phyloP scores from a whole-genome alignment of 2,113 vertebrate genomes.

The Cranoglanis bouderius region DNA sequence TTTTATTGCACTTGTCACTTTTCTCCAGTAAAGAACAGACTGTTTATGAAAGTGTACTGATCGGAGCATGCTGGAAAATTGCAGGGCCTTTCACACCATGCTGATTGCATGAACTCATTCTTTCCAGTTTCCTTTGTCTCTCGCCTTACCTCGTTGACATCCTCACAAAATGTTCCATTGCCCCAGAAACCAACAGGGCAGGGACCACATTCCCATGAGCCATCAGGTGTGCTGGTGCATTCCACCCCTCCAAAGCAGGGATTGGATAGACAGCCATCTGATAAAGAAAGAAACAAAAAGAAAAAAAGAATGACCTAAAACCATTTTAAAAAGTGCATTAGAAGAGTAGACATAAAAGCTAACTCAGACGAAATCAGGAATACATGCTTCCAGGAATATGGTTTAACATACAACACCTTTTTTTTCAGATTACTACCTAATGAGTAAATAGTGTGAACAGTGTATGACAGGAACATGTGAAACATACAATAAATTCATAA shows the following conservation, averaged over 20 bases:
- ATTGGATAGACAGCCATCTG: conserved; percentile 88
- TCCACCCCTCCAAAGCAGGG: conserved; percentile 90
- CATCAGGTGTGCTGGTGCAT: conserved; percentile 82
- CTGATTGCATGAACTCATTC: conserved; percentile 10
- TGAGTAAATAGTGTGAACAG: not conserved
- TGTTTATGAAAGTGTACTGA: not conserved
- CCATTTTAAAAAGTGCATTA: not conserved
- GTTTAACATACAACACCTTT: not conserved
- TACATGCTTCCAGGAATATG: not conserved
- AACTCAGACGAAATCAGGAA: not conserved
- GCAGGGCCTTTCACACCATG: not conserved
- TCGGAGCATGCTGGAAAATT: not conserved
- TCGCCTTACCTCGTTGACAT: conserved; percentile 87
- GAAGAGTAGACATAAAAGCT: not conserved
- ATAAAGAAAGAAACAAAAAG: not conserved
- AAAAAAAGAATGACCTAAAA: not conserved
- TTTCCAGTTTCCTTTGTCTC: not conserved
- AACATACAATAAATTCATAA: not conserved
- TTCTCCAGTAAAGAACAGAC: not conserved
- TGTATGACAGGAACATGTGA: not conserved
- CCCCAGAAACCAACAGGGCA: conserved; percentile 88
- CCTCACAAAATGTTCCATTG: conserved; percentile 89
- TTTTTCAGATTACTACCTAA: not conserved
- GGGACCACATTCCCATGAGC: conserved; percentile 89
- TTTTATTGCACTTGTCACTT: not conserved